phyloP scores from a whole-genome alignment of 1,140 invertebrate species.

The Formica exsecta region DNA sequence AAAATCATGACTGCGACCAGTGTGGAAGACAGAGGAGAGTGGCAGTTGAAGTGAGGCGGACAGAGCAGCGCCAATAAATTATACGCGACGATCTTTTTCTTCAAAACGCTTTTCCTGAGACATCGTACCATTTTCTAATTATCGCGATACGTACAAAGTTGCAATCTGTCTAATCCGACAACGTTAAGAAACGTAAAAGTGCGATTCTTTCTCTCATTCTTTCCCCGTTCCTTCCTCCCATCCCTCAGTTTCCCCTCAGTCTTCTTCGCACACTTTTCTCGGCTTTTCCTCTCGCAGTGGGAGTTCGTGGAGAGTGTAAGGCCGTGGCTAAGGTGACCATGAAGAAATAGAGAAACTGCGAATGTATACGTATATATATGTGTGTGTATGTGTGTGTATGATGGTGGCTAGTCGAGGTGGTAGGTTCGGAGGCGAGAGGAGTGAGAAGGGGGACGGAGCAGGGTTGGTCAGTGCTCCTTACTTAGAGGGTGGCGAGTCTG shows the following conservation, averaged over 20 bases:
- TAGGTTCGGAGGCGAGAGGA: neutral
- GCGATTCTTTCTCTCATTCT: slow-evolving; percentile 63
- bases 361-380: slow-evolving; percentile 6
- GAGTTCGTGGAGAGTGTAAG: slow-evolving; percentile 77
- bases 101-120: slow-evolving; percentile 25
- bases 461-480: slow-evolving; percentile 85
- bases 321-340: slow-evolving; percentile 74
- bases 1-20: slow-evolving; percentile 21
- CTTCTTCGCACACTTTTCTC: slow-evolving; percentile 56
- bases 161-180: slow-evolving; percentile 47
- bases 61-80: slow-evolving; percentile 24
- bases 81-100: neutral
- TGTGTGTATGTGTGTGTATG: neutral
- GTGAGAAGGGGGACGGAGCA: slow-evolving; percentile 17
- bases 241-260: slow-evolving; percentile 64
- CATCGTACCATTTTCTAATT: slow-evolving; percentile 45
- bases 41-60: neutral
- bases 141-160: slow-evolving; percentile 33
- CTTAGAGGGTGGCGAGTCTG: slow-evolving; percentile 86
- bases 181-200: slow-evolving; percentile 51
- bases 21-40: neutral
- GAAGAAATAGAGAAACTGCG: slow-evolving; percentile 71
- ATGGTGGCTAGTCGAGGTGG: slow-evolving; percentile 59
- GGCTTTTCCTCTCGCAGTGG: slow-evolving; percentile 72
- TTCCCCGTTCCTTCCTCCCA: slow-evolving; percentile 41